A percentile compares a stretch with the other conserved stretches of the same genome.
phyloP scores from a whole-genome alignment of 2,888 invertebrate genomes.

The Timandra comae region DNA sequence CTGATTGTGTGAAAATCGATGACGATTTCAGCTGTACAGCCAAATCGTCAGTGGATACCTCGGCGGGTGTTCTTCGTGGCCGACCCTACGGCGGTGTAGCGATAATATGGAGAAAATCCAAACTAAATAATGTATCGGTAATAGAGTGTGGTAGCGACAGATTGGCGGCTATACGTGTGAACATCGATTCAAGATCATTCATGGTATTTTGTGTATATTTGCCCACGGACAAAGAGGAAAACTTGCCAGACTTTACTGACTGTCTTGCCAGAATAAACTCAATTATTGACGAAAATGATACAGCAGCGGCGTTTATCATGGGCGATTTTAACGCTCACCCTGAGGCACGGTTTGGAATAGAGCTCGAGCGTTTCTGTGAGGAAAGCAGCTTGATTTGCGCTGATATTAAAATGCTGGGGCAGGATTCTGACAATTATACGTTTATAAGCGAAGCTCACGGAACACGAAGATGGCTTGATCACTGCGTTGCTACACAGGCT shows the following conservation, averaged over 20 bases:
- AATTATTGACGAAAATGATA: constrained; percentile 9
- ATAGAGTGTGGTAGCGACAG: constrained; percentile 16
- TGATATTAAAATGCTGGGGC: background rate
- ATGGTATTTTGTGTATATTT: constrained; percentile 22
- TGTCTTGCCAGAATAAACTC: constrained; percentile 15
- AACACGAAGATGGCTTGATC: background rate
- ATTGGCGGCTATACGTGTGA: constrained; percentile 8
- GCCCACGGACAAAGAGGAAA: constrained; percentile 18
- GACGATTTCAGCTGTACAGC: constrained; percentile 16
- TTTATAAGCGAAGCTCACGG: background rate
- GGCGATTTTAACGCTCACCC: constrained; percentile 22
- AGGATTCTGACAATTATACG: constrained; percentile 5
- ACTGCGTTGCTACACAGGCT: background rate
- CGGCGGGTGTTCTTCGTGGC: constrained; percentile 15
- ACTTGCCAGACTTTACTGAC: constrained; percentile 19
- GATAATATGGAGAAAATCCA: constrained; percentile 19
- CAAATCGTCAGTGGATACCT: constrained; percentile 22
- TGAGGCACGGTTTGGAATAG: background rate
- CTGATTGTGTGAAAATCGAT: too few relatives aligned
- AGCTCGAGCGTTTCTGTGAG: background rate
- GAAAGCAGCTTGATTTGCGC: background rate
- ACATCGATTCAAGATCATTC: constrained; percentile 6
- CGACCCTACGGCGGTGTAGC: constrained; percentile 14
- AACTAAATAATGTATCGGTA: constrained; percentile 16
- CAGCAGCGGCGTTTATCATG: constrained; percentile 13